Base-by-base conservation (phyloP, 1,140 invertebrate genomes). In the Drosophila kikkawai region DNA sequence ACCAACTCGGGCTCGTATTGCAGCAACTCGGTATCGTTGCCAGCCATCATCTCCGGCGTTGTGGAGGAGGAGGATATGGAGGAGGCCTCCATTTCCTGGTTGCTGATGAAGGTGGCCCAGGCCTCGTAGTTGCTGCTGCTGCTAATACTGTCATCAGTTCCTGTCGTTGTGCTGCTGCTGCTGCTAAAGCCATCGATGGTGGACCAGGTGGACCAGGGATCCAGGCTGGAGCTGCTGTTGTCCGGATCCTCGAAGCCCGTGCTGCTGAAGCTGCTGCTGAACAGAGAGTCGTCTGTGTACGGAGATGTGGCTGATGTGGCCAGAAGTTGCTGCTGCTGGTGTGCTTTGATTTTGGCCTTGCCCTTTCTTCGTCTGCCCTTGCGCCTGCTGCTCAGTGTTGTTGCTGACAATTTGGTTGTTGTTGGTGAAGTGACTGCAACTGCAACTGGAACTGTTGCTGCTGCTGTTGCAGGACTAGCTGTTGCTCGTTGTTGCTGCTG, bases 361-460 rank as follows among this genome's bases (percentile, higher is more conserved):
- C 26, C 57, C 69, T 91, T 92, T 92, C 86, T 92, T 85, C 91
- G 80, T 41, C 86, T 76, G 12, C 90, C 79, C 44, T 92, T 92
- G 58, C 79, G 85, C 48, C 85, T 91, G 55, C 42, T 84, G 47
- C 80, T 82, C 44, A 82, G 44, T 39, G 85, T 69, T 36, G 77
- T 55, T 44, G 65, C 19, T 71, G 56, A 50, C 48, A 45, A 41
- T 66, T 55, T 48, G 50, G 75, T 32, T 7, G 55, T 42, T 63
- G 64, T 60, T 7, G 41, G 63, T 50, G 41, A 34, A 65, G 77
- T 56, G n/a, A 26, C 53, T 56, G 34, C 53, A 15, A 22, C 26
- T 29, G 26, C 26, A 29, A 29, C 26, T 29, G 26, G 5, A 29
- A 5, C 22, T 50, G 63, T 36, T 17, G 60, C 19, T 66, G 69